These are phyloP conservation scores for Campaea margaritaria DNA, from an alignment of 2,888 invertebrate species.

Conservation along the genomic window DNA sequence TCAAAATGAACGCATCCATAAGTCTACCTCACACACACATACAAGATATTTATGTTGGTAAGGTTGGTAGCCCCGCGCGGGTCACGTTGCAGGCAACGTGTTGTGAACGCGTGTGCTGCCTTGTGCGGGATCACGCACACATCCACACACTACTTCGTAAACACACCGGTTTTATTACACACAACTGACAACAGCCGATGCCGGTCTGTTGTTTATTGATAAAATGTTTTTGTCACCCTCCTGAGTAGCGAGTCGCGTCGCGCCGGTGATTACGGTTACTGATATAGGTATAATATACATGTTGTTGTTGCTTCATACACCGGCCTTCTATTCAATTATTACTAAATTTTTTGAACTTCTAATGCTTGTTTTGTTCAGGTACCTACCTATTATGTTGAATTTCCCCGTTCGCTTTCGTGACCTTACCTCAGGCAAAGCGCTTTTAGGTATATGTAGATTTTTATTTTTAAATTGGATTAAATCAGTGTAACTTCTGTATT, in stretches of 20 bases:
- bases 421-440: not conserved
- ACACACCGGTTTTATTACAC: constrained; percentile 22
- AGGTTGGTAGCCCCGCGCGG: constrained; percentile 64
- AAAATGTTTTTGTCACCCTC: constrained; percentile 37
- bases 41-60: constrained; percentile 47
- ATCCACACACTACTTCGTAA: constrained; percentile 25
- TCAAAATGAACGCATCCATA: constrained; percentile 18
- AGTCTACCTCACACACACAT: constrained; percentile 33
- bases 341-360: not conserved
- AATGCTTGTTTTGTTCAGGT: not conserved
- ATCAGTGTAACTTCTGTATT: constrained; percentile 62
- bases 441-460: constrained; percentile 1
- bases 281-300: constrained; percentile 5
- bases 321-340: constrained; percentile 19
- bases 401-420: not conserved
- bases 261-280: constrained; percentile 20
- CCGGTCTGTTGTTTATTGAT: constrained; percentile 43
- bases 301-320: constrained; percentile 6
- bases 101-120: constrained; percentile 66
- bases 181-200: constrained; percentile 7
- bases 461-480: constrained; percentile 19
- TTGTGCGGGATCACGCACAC: constrained; percentile 62
- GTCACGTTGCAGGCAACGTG: constrained; percentile 82
- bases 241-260: not conserved
- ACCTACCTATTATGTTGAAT: not conserved